These are phyloP conservation scores for Spea hammondii DNA, from an alignment of 2,797 vertebrate genomes.

Conservation along the genomic window DNA sequence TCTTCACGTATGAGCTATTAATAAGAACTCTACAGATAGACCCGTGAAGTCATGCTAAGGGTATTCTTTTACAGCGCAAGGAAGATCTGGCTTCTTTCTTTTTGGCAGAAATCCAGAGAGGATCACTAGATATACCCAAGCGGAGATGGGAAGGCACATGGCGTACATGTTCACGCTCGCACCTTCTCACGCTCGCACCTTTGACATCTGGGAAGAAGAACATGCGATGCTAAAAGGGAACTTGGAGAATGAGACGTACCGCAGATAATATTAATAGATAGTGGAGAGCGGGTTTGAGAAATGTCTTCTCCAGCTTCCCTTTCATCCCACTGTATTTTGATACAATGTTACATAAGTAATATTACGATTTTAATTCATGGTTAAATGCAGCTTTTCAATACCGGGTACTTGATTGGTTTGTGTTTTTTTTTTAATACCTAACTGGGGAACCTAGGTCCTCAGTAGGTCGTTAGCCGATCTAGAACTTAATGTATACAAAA, in stretches of 20 bases:
- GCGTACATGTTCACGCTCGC: neutral
- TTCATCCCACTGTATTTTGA: no score
- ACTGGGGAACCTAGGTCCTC: no score
- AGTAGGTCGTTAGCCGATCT: no score
- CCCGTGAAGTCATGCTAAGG: slow-evolving; percentile 31
- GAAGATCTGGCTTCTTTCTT: slow-evolving; percentile 20
- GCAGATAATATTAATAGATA: neutral
- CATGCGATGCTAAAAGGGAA: slow-evolving; percentile 7
- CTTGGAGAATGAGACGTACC: neutral
- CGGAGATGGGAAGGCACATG: slow-evolving; percentile 35
- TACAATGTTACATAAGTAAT: no score
- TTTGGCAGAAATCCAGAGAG: slow-evolving; percentile 45
- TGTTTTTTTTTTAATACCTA: no score
- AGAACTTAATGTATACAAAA: no score
- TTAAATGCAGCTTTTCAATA: no score
- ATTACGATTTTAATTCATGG: no score
- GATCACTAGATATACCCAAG: slow-evolving; percentile 35
- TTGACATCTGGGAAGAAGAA: slow-evolving; percentile 11
- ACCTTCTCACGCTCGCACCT: neutral
- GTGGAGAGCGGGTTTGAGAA: neutral
- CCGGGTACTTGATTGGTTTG: no score
- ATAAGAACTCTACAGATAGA: neutral
- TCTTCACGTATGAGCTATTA: slow-evolving; percentile 8
- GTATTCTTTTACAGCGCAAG: neutral
- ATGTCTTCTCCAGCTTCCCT: neutral